Conservation (phyloP, 92 coral and sea anemone genomes). For the Palythoa heliodiscus region DNA sequence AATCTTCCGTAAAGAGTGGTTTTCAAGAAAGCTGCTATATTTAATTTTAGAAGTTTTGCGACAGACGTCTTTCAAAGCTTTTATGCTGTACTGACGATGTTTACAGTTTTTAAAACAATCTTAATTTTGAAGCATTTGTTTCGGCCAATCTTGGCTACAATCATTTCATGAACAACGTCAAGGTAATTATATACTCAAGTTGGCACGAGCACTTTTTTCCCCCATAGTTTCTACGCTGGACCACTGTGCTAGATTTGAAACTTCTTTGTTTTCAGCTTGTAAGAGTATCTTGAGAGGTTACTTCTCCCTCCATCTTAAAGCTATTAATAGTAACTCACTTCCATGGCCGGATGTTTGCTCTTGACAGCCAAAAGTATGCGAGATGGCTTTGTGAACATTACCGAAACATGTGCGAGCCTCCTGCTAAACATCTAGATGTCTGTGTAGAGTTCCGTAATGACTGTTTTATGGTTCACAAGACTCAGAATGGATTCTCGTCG, state of each 20-base stretch:
- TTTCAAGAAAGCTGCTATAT: too few relatives aligned
- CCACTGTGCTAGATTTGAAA: constrained; percentile 42
- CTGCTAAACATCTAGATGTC: constrained; percentile 43
- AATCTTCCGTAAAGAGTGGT: too few relatives aligned
- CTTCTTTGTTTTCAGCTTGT: constrained; percentile 48
- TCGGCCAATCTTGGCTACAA: too few relatives aligned
- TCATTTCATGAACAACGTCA: too few relatives aligned
- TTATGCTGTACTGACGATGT: too few relatives aligned
- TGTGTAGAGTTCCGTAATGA: constrained; percentile 36
- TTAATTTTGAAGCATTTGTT: too few relatives aligned
- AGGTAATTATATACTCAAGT: too few relatives aligned
- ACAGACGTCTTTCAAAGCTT: too few relatives aligned
- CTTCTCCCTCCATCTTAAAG: constrained; percentile 45
- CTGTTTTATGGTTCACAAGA: constrained; percentile 56
- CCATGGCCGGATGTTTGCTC: neutral
- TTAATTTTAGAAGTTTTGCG: too few relatives aligned
- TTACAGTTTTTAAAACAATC: too few relatives aligned
- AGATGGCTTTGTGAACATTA: constrained; percentile 22
- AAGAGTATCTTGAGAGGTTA: constrained; percentile 40
- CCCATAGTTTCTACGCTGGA: constrained; percentile 52
- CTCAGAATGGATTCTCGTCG: constrained; percentile 55
- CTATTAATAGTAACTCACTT: neutral
- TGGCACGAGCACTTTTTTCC: too few relatives aligned
- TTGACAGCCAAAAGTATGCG: neutral
- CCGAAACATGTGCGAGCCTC: constrained; percentile 58